Evolutionary conservation across 2,888 invertebrate genomes (phyloP), one percentile per base, ranked within the genome.

Genomic region (Nomada goodeniana): DNA sequence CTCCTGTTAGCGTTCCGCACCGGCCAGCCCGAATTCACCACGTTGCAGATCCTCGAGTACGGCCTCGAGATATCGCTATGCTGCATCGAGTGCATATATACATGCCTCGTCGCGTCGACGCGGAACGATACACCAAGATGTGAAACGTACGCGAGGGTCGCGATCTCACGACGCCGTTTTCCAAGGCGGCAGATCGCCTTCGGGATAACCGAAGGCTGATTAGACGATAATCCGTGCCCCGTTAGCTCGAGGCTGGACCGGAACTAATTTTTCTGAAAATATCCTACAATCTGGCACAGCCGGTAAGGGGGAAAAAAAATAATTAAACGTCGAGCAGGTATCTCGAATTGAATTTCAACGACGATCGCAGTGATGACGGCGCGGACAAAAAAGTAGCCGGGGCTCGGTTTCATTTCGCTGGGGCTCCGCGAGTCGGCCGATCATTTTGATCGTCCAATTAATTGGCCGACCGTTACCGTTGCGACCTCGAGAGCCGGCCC

Each of bases 1-100:
- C 76, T 69, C 77, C 76, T 67, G 67, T 78, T 75, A 77, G 64
- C 80, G 76, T 82, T 73, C 50, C 68, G 78, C 76, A 76, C 44
- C 73, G 65, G 72, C 78, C 82, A 68, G 76, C 75, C 74, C 84
- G 74, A 87, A 90, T 89, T 88, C 87, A 90, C 90, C 87, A 90
- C 90, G 88, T 91, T 90, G 91, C 91, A 89, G 87, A 90, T 91
- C 88, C 83, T 90, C 83, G 85, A 91, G 91, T 87, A 84, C 85
- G 81, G 85, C 88, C 85, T 91, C 89, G 86, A 88, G 90, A 91
- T 90, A 89, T 86, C 84, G 83, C 74, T 78, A 76, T 47, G 70
- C 67, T 59, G 67, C 67, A 67, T 72, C 64, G 64, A 84, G 83
- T 18, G 57, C 80, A 77, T 78, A 70, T 63, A 36, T 36, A 36